Evolutionary conservation across 2,888 invertebrate genomes (phyloP).

Genomic region (Morpho helenor): DNA sequence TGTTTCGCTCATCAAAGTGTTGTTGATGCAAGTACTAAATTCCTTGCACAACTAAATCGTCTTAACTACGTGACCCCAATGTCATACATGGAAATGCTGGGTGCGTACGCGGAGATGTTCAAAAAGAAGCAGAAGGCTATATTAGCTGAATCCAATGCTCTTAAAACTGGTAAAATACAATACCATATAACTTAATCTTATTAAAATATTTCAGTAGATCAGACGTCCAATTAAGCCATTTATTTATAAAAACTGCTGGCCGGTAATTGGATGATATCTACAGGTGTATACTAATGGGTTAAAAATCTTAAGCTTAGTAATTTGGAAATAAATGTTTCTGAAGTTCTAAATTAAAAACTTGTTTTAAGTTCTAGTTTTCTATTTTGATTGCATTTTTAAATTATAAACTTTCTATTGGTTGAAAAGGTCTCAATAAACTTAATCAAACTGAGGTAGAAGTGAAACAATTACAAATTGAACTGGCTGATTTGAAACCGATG

Average conservation of each 20-base stretch:
- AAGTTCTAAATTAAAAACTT: too few relatives aligned
- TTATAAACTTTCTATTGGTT: too few relatives aligned
- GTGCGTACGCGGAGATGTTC: conserved; percentile 87
- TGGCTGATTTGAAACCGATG: conserved; percentile 90
- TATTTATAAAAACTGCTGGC: too few relatives aligned
- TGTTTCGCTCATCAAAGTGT: conserved; percentile 85
- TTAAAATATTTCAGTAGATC: too few relatives aligned
- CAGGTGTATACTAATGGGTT: too few relatives aligned
- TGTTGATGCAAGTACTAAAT: conserved; percentile 82
- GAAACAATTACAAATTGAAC: conserved; percentile 86
- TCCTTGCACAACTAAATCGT: conserved; percentile 84
- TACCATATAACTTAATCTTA: too few relatives aligned
- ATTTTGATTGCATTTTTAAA: too few relatives aligned
- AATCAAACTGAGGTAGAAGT: conserved; percentile 90
- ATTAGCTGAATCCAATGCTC: conserved; percentile 73
- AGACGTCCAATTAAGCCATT: too few relatives aligned
- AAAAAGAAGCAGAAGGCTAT: conserved; percentile 82
- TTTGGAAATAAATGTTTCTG: too few relatives aligned
- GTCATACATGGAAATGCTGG: conserved; percentile 91
- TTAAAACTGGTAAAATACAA: conserved; percentile 75
- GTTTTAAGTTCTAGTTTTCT: too few relatives aligned
- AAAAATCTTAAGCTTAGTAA: too few relatives aligned
- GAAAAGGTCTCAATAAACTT: conserved; percentile 86
- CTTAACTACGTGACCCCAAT: conserved; percentile 94
- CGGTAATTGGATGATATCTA: too few relatives aligned